Evolutionary conservation across 1,140 invertebrate genomes (phyloP), one percentile per base, ranked within the genome.

Genomic region (Drosophila baimaii): DNA sequence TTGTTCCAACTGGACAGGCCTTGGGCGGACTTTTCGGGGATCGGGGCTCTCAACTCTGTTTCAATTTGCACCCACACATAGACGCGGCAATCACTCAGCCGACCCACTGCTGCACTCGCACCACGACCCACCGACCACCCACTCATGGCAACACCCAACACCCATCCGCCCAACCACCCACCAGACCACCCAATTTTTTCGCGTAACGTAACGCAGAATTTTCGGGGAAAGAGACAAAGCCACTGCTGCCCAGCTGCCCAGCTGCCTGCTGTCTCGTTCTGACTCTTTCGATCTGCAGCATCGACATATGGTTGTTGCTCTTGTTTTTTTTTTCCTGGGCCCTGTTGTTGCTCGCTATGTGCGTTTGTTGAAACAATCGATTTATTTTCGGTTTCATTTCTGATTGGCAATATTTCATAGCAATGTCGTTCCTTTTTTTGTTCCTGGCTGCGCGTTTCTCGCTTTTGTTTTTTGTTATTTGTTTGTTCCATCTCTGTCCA

Each of bases 361-460:
- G 62, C 77, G 55, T 75, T 73, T 90, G 86, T 90, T 82, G 86
- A 73, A 86, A 82, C 86, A 90, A 90, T 90, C 85, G 86, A 90
- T 90, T 90, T 90, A 90, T 90, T 90, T 90, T 90, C 86, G 88
- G 86, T 90, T 90, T 90, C 88, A 90, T 90, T 90, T 90, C 82
- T 90, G 86, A 90, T 90, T 90, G 86, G 86, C 86, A 90, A 90
- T 90, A 84, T 88, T 88, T 88, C 85, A 89, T 86, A 83, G 59
- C 79, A 61, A 69, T 88, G 76, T 77, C 54, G 47, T 77, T 76
- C 19, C 25, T 41, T 31, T 43, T 57, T 43, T 74, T 54, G 27
- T 33, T 41, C 33, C 21, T 43, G 23, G 31, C 35, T 52, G 46
- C 39, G 35, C n/a, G 33, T 35, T 43, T 62, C 23, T 4, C 1